Evolutionary conservation across 2,888 invertebrate species (phyloP).

Genomic region (Drosophila fungiperda): DNA sequence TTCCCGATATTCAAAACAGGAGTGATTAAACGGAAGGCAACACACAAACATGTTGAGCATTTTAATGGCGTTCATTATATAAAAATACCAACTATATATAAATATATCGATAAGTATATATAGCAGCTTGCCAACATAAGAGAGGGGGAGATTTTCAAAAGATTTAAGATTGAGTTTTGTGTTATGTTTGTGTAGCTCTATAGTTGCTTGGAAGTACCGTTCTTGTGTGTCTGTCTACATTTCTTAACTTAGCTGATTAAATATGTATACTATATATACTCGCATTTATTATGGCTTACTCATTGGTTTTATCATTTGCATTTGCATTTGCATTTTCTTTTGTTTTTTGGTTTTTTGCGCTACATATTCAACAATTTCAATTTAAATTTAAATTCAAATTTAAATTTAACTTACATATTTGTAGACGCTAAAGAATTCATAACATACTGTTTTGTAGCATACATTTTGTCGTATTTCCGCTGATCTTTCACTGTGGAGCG

Average conservation of each 20-base stretch:
- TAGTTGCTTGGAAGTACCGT: constrained; percentile 79
- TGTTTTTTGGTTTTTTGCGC: constrained; percentile 43
- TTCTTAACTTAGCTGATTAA: constrained; percentile 71
- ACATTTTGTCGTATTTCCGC: constrained; percentile 31
- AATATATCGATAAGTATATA: constrained; percentile 7
- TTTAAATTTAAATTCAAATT: constrained; percentile 57
- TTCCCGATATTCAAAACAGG: neutral
- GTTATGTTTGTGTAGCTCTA: constrained; percentile 64
- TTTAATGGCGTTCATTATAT: neutral
- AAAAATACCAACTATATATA: neutral
- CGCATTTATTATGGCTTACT: constrained; percentile 34
- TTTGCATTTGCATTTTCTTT: neutral
- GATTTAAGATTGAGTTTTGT: constrained; percentile 24
- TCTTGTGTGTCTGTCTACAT: constrained; percentile 40
- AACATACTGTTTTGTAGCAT: constrained; percentile 51
- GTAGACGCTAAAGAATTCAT: constrained; percentile 69
- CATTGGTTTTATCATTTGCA: constrained; percentile 9
- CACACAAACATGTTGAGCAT: constrained; percentile 6
- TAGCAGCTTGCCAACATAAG: constrained; percentile 10
- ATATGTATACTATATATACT: constrained; percentile 38
- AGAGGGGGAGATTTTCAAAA: constrained; percentile 19
- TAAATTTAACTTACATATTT: constrained; percentile 68
- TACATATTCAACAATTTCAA: constrained; percentile 76
- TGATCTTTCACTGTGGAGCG: constrained; percentile 30
- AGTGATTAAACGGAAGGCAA: neutral